Evolutionary conservation across 2,113 vertebrate genomes (phyloP), one percentile per base, ranked within the genome.

Genomic region (Sturnira hondurensis): DNA sequence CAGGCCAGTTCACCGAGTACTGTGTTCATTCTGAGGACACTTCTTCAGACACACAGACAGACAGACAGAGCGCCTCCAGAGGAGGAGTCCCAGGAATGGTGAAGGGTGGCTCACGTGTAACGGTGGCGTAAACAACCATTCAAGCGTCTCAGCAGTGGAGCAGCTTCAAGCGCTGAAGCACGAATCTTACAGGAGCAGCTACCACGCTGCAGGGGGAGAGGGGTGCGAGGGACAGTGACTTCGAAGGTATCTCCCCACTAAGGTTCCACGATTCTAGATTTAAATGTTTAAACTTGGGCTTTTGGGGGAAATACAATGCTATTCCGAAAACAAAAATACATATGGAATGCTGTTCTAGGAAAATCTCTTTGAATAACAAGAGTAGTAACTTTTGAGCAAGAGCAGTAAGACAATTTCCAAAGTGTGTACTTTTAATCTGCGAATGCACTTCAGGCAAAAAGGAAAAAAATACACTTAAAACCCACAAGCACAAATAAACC

Each of bases 401-500:
- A 91, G 50, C 17, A 80, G n/a, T n/a, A 61, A 67, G 33, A 78
- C 7, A 41, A 54, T 80, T 61, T n/a, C 86, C 67, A 43, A 81
- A 95, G 47, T n/a, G 26, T 47, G 14, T n/a, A 87, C 26, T 95
- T 96, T 45, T 81, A 77, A 47, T 83, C 54, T 38, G 7, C 61
- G 95, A 91, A 92, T 50, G 74, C 24, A 45, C 47, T 78, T 88
- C 61, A 67, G 63, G 33, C 38, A 93, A 58, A 91, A 89, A 52
- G 33, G 33, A 41, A 78, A 87, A 86, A 86, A 86, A 81, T 5
- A 96, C 95, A 95, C 83, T 77, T 84, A 94, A 97, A 93, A 41
- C 95, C 95, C 88, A 86, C 94, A 81, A 68, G 83, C 97, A 98
- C 97, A 98, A 98, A 98, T 97, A 98, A 97, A 97, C 93, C 97